Conservation (phyloP, 2,797 vertebrate genomes). For the Oceanodroma leucorhoa region DNA sequence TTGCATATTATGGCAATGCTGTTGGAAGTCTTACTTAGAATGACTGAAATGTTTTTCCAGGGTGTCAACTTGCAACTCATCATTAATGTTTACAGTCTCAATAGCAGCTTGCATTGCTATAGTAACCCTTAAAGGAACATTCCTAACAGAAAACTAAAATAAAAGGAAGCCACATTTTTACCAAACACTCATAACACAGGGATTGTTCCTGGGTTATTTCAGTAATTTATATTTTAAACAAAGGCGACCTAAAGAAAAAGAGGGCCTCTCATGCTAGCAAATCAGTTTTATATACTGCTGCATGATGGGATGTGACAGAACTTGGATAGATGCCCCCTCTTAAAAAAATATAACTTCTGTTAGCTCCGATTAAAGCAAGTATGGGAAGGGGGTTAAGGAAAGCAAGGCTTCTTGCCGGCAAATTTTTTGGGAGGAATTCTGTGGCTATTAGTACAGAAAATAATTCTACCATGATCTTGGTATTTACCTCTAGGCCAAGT, state of each 20-base stretch:
- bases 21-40: slow-evolving; percentile 54
- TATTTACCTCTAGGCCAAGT: not conserved
- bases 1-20: slow-evolving; percentile 54
- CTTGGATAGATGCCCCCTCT: not conserved
- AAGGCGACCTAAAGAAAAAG: not conserved
- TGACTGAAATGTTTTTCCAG: slow-evolving; percentile 68
- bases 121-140: slow-evolving; percentile 58
- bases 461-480: not conserved
- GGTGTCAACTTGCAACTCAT: slow-evolving; percentile 66
- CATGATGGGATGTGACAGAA: slow-evolving; percentile 16
- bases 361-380: not conserved
- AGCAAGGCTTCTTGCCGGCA: not conserved
- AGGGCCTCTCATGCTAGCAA: not conserved
- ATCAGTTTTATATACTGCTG: slow-evolving; percentile 18
- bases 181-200: not conserved
- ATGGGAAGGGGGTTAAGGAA: not conserved
- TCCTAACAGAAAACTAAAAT: slow-evolving; percentile 30
- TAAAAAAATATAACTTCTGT: slow-evolving; percentile 15
- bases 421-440: slow-evolving; percentile 4
- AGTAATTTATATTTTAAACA: not conserved
- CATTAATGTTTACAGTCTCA: slow-evolving; percentile 68
- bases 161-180: slow-evolving; percentile 40
- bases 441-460: not conserved
- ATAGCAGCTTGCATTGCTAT: slow-evolving; percentile 54
- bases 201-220: not conserved